Conservation (phyloP, 1,140 invertebrate genomes). For the Danaus melanippus region DNA sequence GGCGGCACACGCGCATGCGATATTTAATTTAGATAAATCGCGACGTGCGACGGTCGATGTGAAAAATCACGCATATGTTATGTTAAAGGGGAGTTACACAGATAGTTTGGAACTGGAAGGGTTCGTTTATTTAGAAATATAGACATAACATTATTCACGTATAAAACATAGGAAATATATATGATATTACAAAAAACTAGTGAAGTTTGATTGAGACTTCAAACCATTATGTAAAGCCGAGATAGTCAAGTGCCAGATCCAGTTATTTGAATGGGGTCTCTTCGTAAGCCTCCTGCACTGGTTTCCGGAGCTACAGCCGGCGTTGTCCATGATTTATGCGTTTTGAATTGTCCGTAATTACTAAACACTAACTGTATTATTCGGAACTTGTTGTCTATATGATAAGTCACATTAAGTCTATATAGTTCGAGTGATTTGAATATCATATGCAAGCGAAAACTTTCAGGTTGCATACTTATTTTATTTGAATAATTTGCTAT, state of each 20-base stretch:
- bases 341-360: conserved; percentile 60
- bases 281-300: conserved; percentile 50
- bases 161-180: no score
- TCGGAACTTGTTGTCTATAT: no score
- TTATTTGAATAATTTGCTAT: no score
- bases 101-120: conserved; percentile 32
- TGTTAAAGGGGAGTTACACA: conserved; percentile 31
- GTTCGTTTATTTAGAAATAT: background rate
- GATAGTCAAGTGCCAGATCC: conserved; percentile 25
- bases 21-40: conserved; percentile 73
- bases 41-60: conserved; percentile 51
- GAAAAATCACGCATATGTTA: conserved; percentile 67
- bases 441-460: no score
- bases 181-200: no score
- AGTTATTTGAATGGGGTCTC: conserved; percentile 31
- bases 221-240: no score
- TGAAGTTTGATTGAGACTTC: no score
- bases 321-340: conserved; percentile 57
- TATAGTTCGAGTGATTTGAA: no score
- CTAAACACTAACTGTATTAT: conserved; percentile 5
- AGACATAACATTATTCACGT: no score
- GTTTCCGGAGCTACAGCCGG: conserved; percentile 54
- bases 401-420: no score
- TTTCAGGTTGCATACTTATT: no score
- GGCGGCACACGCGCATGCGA: conserved; percentile 60